Evolutionary conservation across 2,797 vertebrate genomes (phyloP).

Genomic region (Mus caroli): DNA sequence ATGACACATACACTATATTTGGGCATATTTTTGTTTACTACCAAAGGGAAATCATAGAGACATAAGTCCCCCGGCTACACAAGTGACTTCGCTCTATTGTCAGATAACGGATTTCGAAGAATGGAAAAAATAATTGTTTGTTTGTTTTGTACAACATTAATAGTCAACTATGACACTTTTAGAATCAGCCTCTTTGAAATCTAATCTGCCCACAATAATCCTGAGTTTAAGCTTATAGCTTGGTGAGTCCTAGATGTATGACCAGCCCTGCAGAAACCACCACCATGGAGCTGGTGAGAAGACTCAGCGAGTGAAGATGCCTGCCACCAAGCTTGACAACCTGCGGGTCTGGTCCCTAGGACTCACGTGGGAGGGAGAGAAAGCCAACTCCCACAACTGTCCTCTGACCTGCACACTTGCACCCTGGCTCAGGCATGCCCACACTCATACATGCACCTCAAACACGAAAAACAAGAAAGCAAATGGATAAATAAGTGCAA

Average conservation of each 20-base stretch:
- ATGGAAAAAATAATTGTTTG: not conserved
- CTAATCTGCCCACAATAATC: not conserved
- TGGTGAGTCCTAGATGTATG: not conserved
- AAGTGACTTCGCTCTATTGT: not conserved
- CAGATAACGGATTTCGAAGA: conserved; percentile 14
- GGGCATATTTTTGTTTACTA: not conserved
- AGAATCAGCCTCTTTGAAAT: not conserved
- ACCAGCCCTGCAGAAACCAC: not conserved
- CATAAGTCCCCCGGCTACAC: not conserved
- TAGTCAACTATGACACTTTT: not conserved
- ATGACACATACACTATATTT: not conserved
- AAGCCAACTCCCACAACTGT: not conserved
- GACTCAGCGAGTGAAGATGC: too few species aligned
- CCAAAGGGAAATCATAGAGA: not conserved
- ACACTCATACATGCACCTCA: not conserved
- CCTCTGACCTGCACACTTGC: not conserved
- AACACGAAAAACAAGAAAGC: not conserved
- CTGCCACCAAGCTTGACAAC: not conserved
- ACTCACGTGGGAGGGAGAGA: not conserved
- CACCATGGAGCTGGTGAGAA: not conserved
- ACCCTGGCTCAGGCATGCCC: not conserved
- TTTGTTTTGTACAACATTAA: not conserved
- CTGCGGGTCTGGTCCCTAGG: not conserved
- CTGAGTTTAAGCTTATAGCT: not conserved
- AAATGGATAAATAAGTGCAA: not conserved